Conservation (phyloP, 1,140 invertebrate species). For the Drosophila teissieri region DNA sequence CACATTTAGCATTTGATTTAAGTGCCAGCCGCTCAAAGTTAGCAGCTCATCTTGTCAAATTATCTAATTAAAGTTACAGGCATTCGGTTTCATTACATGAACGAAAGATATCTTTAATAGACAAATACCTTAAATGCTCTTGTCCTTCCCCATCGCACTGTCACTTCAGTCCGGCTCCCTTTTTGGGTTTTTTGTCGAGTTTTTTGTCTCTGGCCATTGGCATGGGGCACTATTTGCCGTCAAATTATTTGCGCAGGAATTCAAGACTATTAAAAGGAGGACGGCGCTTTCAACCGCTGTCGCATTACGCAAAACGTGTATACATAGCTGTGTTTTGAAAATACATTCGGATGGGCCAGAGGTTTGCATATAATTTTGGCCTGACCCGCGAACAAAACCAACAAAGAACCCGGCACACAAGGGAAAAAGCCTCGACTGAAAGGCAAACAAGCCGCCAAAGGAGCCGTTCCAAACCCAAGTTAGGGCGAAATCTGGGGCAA, state of each 20-base stretch:
- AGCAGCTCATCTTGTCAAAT: neutral
- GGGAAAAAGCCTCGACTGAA: slow-evolving; percentile 55
- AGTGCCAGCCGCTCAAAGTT: too few species aligned
- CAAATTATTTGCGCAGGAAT: slow-evolving; percentile 74
- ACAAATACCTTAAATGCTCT: slow-evolving; percentile 34
- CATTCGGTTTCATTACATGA: slow-evolving; percentile 10
- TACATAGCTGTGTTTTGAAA: slow-evolving; percentile 24
- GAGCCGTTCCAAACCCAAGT: slow-evolving; percentile 38
- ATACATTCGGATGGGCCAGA: slow-evolving; percentile 10
- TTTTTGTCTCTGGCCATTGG: slow-evolving; percentile 41
- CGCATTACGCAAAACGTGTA: slow-evolving; percentile 63
- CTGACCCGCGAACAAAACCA: slow-evolving; percentile 69
- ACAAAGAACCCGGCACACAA: slow-evolving; percentile 57
- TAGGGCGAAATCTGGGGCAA: slow-evolving; percentile 40
- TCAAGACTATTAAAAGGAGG: slow-evolving; percentile 69
- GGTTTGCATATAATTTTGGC: slow-evolving; percentile 23
- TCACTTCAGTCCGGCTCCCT: neutral
- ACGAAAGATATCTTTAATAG: slow-evolving; percentile 1
- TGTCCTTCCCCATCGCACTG: neutral
- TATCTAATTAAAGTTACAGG: slow-evolving; percentile 5
- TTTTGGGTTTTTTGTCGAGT: slow-evolving; percentile 11
- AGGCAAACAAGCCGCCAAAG: slow-evolving; percentile 76
- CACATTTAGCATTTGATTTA: slow-evolving; percentile 10
- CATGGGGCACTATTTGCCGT: slow-evolving; percentile 63
- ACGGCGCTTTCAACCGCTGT: slow-evolving; percentile 56